These are phyloP conservation scores for Drosophila lacertosa DNA, from an alignment of 1,140 invertebrate species.

Conservation along the genomic window DNA sequence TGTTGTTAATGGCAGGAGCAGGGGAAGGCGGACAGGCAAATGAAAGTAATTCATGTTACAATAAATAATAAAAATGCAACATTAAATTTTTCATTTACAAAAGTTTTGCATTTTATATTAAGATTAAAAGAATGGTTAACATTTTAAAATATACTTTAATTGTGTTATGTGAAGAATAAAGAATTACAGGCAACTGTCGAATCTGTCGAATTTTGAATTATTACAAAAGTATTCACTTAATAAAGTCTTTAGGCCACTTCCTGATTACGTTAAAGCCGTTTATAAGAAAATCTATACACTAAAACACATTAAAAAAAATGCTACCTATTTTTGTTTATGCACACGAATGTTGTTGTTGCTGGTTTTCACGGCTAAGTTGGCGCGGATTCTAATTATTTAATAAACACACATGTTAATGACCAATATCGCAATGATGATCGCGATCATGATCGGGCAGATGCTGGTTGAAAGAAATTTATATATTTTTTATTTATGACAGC, in stretches of 20 bases:
- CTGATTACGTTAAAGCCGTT: neutral
- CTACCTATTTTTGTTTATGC: conserved; percentile 38
- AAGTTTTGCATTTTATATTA: too few species aligned
- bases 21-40: too few species aligned
- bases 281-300: neutral
- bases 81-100: too few species aligned
- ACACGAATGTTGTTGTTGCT: conserved; percentile 16
- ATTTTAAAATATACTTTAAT: neutral
- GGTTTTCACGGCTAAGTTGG: conserved; percentile 51
- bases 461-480: neutral
- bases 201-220: neutral
- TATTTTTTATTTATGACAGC: conserved; percentile 57
- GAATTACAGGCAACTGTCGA: too few species aligned
- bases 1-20: neutral
- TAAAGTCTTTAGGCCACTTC: neutral
- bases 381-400: conserved; percentile 49
- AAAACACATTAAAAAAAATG: conserved; percentile 26
- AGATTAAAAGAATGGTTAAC: too few species aligned
- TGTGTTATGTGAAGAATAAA: too few species aligned
- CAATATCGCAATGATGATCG: conserved; percentile 5
- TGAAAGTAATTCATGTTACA: too few species aligned
- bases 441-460: conserved; percentile 13
- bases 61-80: too few species aligned
- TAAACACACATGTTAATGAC: conserved; percentile 29
- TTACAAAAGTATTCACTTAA: too few species aligned